phyloP scores from a whole-genome alignment of 2,113 vertebrate species.

The Pseudorectes ferrugineus region DNA sequence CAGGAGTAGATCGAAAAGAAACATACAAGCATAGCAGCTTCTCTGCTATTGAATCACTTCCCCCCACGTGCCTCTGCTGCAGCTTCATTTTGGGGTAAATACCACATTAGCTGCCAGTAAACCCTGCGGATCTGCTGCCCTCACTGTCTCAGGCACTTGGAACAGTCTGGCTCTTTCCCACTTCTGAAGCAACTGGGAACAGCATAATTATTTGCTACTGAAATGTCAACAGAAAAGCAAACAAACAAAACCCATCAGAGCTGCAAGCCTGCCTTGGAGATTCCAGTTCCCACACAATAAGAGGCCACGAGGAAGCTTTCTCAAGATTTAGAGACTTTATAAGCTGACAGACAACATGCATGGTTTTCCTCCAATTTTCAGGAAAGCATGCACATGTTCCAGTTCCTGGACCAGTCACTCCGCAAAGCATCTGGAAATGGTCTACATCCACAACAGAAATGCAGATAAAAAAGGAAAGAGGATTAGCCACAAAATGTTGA shows the following conservation, averaged over 20 bases:
- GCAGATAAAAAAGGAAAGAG: background rate
- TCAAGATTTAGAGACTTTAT: background rate
- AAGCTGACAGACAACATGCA: background rate
- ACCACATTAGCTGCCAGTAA: rapidly evolving
- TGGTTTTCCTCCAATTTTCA: background rate
- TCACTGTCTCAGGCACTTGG: rapidly evolving
- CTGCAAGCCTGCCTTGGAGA: background rate
- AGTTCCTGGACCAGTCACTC: background rate
- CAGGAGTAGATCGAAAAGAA: rapidly evolving
- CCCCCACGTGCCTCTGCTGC: rapidly evolving
- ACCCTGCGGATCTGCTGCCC: background rate
- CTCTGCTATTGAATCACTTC: background rate
- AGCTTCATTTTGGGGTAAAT: background rate
- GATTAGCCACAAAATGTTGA: background rate
- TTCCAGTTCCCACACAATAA: background rate
- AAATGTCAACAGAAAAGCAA: background rate
- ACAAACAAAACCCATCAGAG: background rate
- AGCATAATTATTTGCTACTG: rapidly evolving
- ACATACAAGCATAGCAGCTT: rapidly evolving
- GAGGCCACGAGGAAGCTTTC: background rate
- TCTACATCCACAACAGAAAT: background rate
- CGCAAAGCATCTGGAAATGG: background rate
- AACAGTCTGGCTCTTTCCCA: background rate
- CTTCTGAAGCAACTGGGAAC: background rate
- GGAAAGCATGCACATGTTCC: background rate